Percentiles rank a stretch among this genome's conserved stretches.
Conservation (phyloP, 2,113 vertebrate genomes). For the Tichodroma muraria region DNA sequence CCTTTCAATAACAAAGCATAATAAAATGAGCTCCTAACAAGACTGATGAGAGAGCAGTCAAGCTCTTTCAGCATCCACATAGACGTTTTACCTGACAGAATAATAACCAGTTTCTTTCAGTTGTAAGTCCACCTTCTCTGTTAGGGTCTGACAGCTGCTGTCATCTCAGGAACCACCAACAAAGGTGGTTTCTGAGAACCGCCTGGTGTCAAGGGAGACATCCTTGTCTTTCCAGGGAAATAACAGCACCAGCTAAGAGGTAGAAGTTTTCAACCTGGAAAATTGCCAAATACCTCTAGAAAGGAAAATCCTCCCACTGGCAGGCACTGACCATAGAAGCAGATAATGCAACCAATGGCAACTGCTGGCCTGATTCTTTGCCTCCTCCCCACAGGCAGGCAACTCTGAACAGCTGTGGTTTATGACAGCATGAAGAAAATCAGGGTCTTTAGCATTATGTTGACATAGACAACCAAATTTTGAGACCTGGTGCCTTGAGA, state of each 20-base stretch:
- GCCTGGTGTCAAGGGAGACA: too few relatives aligned
- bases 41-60: neutral
- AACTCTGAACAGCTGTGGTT: neutral
- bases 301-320: neutral
- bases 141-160: neutral
- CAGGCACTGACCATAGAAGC: neutral
- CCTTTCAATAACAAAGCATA: neutral
- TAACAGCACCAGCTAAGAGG: neutral
- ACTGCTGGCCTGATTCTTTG: neutral
- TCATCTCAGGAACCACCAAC: neutral
- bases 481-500: neutral
- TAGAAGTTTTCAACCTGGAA: neutral
- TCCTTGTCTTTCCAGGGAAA: neutral
- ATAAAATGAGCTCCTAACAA: neutral
- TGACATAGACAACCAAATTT: neutral
- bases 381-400: neutral
- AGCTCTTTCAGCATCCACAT: neutral
- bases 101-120: conserved; percentile 1
- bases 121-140: neutral
- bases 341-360: neutral
- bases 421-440: neutral
- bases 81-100: neutral
- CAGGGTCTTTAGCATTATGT: neutral
- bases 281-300: neutral
- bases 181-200: too few relatives aligned